Percentiles rank a stretch among this genome's conserved stretches.
These are phyloP conservation scores for Barnardius zonarius DNA, from an alignment of 2,113 vertebrate genomes.

Conservation along the genomic window DNA sequence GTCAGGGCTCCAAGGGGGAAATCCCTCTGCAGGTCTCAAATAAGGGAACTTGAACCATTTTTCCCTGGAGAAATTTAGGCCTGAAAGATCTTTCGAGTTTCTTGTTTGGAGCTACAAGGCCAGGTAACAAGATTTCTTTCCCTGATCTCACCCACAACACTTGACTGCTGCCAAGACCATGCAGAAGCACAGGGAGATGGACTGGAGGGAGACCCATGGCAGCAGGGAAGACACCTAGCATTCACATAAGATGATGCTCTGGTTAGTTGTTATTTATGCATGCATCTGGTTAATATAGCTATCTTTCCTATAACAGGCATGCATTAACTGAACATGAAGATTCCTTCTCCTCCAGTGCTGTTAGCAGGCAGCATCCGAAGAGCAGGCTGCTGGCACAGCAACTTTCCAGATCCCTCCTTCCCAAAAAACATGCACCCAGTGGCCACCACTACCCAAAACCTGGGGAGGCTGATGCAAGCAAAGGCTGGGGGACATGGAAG, in stretches of 20 bases:
- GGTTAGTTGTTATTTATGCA: neutral
- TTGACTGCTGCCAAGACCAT: neutral
- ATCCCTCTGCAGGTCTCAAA: constrained; percentile 24
- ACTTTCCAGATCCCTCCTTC: neutral
- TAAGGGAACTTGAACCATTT: constrained; percentile 24
- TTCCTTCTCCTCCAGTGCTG: neutral
- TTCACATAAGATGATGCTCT: neutral
- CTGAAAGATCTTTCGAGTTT: constrained; percentile 31
- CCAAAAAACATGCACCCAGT: fast-evolving
- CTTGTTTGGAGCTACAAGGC: constrained; percentile 12
- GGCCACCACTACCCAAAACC: neutral
- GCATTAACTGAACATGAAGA: neutral
- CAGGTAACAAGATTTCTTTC: neutral
- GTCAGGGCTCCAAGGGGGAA: neutral
- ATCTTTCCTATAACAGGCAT: neutral
- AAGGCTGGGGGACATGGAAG: neutral
- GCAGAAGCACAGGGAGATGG: neutral
- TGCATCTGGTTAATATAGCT: neutral
- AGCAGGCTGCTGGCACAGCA: fast-evolving
- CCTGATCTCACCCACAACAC: neutral
- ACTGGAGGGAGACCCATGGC: neutral
- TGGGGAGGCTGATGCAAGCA: neutral
- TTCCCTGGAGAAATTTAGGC: constrained; percentile 47
- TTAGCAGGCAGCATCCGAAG: neutral
- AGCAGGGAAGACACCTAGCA: neutral